These are phyloP conservation scores for Epiblema foenella DNA, from an alignment of 2,888 invertebrate species.

Conservation along the genomic window DNA sequence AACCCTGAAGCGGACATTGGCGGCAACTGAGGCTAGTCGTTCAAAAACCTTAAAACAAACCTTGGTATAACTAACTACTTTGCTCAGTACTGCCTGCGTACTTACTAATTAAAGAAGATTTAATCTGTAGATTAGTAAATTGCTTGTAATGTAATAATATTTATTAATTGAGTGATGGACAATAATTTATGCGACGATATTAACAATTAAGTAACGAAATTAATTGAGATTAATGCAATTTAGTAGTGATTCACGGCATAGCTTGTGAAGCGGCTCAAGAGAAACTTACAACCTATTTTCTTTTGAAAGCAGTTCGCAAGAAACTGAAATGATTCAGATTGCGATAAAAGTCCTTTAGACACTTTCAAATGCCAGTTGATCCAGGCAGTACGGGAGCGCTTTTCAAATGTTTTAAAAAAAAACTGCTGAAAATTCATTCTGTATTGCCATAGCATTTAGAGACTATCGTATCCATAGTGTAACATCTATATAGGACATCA, in stretches of 20 bases:
- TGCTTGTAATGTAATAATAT: too few species aligned
- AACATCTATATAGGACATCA: too few species aligned
- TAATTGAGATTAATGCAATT: neutral
- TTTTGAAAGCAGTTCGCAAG: neutral
- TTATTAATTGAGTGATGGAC: neutral
- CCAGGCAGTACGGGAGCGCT: constrained; percentile 2
- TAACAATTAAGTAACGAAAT: neutral
- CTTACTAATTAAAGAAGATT: too few species aligned
- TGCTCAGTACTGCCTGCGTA: too few species aligned
- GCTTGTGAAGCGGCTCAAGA: neutral
- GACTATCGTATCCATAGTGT: too few species aligned
- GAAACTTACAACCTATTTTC: neutral
- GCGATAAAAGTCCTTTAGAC: constrained; percentile 4
- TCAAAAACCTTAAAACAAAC: too few species aligned
- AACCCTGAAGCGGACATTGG: too few species aligned
- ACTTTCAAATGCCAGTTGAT: constrained; percentile 13
- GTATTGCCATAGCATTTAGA: too few species aligned
- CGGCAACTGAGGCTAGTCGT: too few species aligned
- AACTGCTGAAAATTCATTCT: neutral
- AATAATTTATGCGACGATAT: neutral
- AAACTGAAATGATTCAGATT: too few species aligned
- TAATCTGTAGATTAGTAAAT: too few species aligned
- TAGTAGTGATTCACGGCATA: neutral
- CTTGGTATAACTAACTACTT: too few species aligned
- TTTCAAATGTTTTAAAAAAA: neutral